Base-by-base conservation (phyloP, 2,888 invertebrate genomes). In the Ptychoptera contaminata region DNA sequence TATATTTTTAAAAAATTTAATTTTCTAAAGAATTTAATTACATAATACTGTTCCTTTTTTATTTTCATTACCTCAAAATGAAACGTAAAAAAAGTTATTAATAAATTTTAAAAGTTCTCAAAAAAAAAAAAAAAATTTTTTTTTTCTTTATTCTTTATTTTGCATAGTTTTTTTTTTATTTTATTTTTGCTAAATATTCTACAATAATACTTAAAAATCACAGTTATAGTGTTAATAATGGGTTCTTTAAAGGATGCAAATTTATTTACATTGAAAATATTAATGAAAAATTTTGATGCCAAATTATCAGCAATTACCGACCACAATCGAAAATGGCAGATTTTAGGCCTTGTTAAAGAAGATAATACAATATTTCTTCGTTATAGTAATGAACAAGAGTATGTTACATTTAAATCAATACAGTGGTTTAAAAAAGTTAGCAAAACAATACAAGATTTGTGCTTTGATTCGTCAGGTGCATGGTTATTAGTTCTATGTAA, bases 381-480 rank as follows among this genome's bases (percentile, higher is more conserved):
- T 16, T 63, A 62, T 48, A 59, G 58, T 40, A 58, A 56, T 44
- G 56, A 59, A 36, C 50, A 51, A 8, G 60, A 58, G 9, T 57
- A 58, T 51, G 59, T 62, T 50, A 58, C 62, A 42, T 53, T 64
- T 31, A 67, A 65, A 52, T 52, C 63, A 50, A 55, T 66, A 44
- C 57, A 60, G 32, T 66, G 64, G 64, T 66, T 66, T 49, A 56
- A 57, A 2, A 58, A 60, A 31, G 57, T 58, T 42, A 56, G 58
- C 38, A 58, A 63, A 40, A 59, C 62, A 11, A 72, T 81, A 46
- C 72, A 78, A 58, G 78, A 78, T 57, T 69, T 87, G 60, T 85
- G 86, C 61, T 88, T 90, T 63, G 86, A 88, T 66, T 82, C 85
- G 2, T 75, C 79, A 47, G 87, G 86, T 44, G 77, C 56, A 44